phyloP scores from a whole-genome alignment of 2,797 vertebrate genomes.

The Miichthys miiuy region DNA sequence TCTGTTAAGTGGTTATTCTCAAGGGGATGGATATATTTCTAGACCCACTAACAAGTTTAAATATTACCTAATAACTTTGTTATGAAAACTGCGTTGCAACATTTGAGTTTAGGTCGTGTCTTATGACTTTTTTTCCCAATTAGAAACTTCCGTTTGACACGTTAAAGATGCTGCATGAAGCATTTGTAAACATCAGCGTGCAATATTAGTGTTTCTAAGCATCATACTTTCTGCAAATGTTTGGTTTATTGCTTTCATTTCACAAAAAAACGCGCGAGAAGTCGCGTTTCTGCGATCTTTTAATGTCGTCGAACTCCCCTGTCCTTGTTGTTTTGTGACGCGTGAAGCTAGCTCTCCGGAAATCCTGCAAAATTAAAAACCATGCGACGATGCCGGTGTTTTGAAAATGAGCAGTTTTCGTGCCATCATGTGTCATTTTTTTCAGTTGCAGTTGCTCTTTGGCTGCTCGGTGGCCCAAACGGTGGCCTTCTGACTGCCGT shows the following conservation, averaged over 20 bases:
- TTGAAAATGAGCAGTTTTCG: neutral
- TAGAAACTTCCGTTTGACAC: neutral
- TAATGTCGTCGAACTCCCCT: too few species aligned
- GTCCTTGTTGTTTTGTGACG: too few species aligned
- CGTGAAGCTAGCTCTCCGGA: too few species aligned
- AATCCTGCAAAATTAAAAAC: neutral
- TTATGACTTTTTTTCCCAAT: neutral
- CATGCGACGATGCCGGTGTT: neutral
- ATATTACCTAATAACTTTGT: neutral
- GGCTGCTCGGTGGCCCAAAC: slow-evolving; percentile 26
- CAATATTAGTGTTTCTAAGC: neutral
- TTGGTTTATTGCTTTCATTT: too few species aligned
- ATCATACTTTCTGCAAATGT: too few species aligned
- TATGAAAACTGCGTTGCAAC: neutral
- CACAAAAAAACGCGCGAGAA: too few species aligned
- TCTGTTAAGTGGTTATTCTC: slow-evolving; percentile 29
- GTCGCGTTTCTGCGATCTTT: too few species aligned
- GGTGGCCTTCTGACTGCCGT: slow-evolving; percentile 57
- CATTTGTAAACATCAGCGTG: neutral
- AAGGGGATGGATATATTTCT: slow-evolving; percentile 11
- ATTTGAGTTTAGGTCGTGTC: neutral
- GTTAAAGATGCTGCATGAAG: neutral
- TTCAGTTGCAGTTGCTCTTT: neutral
- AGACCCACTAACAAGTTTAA: neutral
- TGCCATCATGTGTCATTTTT: neutral